A percentile compares a stretch with the other conserved stretches of the same genome.
These are phyloP conservation scores for Rhamnusium bicolor DNA, from an alignment of 2,888 invertebrate genomes.

Conservation along the genomic window DNA sequence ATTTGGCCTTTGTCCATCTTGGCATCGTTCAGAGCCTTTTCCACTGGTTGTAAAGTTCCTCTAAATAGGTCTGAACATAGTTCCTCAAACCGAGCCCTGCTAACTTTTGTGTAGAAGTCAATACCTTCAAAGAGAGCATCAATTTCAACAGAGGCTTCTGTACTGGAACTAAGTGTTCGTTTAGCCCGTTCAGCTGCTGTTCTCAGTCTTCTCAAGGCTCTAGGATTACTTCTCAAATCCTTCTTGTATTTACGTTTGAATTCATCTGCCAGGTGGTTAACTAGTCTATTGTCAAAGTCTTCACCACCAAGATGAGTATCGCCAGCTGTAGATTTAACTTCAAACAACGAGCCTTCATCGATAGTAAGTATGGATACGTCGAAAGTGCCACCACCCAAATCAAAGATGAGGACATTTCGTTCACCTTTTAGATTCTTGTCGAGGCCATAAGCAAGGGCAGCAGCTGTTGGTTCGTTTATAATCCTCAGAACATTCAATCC, in stretches of 20 bases:
- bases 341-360: constrained; percentile 87
- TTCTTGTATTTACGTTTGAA: constrained; percentile 82
- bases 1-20: constrained; percentile 83
- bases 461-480: constrained; percentile 80
- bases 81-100: constrained; percentile 85
- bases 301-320: constrained; percentile 89
- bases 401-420: constrained; percentile 77
- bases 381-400: constrained; percentile 80
- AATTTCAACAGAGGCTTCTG: constrained; percentile 83
- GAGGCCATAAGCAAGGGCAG: constrained; percentile 58
- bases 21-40: constrained; percentile 85
- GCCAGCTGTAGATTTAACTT: constrained; percentile 87
- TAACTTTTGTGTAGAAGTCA: constrained; percentile 82
- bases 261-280: constrained; percentile 78
- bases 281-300: constrained; percentile 76
- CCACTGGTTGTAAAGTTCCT: constrained; percentile 79
- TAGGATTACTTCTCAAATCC: constrained; percentile 75
- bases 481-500: constrained; percentile 85
- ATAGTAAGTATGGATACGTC: constrained; percentile 89
- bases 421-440: constrained; percentile 60
- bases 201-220: constrained; percentile 80
- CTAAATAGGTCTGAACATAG: constrained; percentile 80
- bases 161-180: constrained; percentile 83
- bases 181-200: constrained; percentile 87
- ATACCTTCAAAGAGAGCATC: constrained; percentile 84